Percentiles rank a stretch among this genome's conserved stretches.
phyloP scores from a whole-genome alignment of 2,888 invertebrate genomes.

The Halocaridina rubra region DNA sequence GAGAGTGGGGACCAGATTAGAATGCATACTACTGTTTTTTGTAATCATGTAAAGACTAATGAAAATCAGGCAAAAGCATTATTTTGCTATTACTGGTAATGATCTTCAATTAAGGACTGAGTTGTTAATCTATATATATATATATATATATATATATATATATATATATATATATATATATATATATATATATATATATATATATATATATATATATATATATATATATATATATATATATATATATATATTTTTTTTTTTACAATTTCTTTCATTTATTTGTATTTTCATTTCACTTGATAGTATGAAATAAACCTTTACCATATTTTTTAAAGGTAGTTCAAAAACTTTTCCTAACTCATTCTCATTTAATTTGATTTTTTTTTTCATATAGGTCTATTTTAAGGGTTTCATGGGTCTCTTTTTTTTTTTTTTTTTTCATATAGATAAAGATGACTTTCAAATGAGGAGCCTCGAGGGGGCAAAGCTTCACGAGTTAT shows the following conservation, averaged over 20 bases:
- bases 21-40: too few species aligned
- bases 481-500: too few species aligned
- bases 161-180: background rate
- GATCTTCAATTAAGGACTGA: background rate
- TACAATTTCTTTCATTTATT: background rate
- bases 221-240: background rate
- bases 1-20: too few species aligned
- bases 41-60: too few species aligned
- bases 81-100: too few species aligned
- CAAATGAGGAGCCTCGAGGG: too few species aligned
- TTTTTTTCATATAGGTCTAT: too few species aligned
- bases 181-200: background rate
- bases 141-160: background rate
- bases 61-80: too few species aligned
- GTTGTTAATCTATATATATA: background rate
- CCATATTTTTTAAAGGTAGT: background rate
- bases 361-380: background rate
- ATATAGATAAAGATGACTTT: too few species aligned
- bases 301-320: too few species aligned
- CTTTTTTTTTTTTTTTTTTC: too few species aligned
- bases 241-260: constrained; percentile 2
- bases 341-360: background rate
- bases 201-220: constrained; percentile 1
- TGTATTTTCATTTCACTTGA: background rate
- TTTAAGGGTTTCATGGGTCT: too few species aligned